Conservation (phyloP, 2,113 vertebrate species). For the Semnornis frantzii region DNA sequence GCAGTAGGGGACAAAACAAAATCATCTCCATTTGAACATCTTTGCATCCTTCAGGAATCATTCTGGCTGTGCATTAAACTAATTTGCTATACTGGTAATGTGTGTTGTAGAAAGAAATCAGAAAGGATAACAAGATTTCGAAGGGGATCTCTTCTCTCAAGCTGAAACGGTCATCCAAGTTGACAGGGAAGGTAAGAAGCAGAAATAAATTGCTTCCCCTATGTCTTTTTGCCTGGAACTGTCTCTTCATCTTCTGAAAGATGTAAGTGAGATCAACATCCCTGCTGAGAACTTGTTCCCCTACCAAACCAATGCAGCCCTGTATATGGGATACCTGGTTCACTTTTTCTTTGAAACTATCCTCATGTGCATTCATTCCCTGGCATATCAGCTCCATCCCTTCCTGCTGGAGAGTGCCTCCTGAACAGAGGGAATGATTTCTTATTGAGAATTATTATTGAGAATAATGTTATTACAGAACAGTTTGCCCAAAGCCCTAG, state of each 20-base stretch:
- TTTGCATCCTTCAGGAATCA: not conserved
- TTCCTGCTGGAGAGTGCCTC: not conserved
- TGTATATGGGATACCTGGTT: not conserved
- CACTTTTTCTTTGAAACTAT: not conserved
- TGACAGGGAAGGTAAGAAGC: conserved; percentile 71
- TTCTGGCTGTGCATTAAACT: not conserved
- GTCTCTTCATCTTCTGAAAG: not conserved
- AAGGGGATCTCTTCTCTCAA: conserved; percentile 77
- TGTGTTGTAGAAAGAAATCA: conserved; percentile 57
- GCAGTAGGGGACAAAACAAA: not conserved
- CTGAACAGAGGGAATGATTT: not conserved
- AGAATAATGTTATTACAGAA: not conserved
- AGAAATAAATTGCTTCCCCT: not conserved
- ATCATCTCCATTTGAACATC: not conserved
- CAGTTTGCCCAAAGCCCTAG: not conserved
- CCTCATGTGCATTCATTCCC: not conserved
- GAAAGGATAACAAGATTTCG: conserved; percentile 46
- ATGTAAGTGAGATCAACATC: not conserved
- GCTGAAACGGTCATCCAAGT: conserved; percentile 68
- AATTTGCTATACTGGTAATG: not conserved
- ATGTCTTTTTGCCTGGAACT: not conserved
- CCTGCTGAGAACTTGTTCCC: not conserved
- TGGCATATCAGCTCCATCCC: not conserved
- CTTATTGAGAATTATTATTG: not conserved
- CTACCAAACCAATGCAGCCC: not conserved